phyloP scores from a whole-genome alignment of 2,113 vertebrate genomes.

The Arenaria interpres region DNA sequence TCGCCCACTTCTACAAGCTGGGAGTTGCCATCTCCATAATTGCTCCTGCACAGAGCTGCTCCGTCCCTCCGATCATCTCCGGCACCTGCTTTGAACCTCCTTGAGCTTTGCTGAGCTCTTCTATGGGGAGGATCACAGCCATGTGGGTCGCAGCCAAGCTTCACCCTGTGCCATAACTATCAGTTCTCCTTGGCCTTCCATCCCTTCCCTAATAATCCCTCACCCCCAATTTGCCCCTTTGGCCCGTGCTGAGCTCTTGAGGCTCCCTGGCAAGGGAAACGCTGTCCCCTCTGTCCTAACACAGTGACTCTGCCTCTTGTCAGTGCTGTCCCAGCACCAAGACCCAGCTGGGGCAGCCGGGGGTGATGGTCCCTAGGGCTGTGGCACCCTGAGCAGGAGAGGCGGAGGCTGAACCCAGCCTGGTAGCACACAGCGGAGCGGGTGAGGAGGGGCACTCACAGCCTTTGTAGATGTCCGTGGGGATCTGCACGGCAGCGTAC shows the following conservation, averaged over 20 bases:
- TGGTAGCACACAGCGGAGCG: background rate
- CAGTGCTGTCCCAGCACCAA: background rate
- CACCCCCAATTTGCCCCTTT: accelerated
- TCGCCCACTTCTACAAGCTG: background rate
- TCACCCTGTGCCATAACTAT: background rate
- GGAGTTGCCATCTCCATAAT: background rate
- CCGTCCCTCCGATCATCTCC: background rate
- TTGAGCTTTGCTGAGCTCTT: background rate
- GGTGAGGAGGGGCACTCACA: slow-evolving; percentile 83
- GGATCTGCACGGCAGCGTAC: slow-evolving; percentile 95
- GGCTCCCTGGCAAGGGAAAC: background rate
- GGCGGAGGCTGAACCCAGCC: background rate
- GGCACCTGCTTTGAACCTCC: accelerated
- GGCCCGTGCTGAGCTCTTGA: background rate
- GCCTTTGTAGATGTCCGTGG: slow-evolving; percentile 99
- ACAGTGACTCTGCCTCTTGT: background rate
- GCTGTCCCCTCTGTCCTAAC: background rate
- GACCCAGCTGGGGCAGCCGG: accelerated
- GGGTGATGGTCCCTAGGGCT: background rate
- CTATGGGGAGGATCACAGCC: background rate
- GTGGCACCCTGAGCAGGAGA: background rate
- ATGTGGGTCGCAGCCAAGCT: background rate
- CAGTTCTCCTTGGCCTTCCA: background rate
- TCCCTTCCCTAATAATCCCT: background rate
- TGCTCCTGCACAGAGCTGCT: background rate